A percentile compares a stretch with the other conserved stretches of the same genome.
Conservation (phyloP, 2,113 vertebrate genomes). For the Myrmecophaga tridactyla region DNA sequence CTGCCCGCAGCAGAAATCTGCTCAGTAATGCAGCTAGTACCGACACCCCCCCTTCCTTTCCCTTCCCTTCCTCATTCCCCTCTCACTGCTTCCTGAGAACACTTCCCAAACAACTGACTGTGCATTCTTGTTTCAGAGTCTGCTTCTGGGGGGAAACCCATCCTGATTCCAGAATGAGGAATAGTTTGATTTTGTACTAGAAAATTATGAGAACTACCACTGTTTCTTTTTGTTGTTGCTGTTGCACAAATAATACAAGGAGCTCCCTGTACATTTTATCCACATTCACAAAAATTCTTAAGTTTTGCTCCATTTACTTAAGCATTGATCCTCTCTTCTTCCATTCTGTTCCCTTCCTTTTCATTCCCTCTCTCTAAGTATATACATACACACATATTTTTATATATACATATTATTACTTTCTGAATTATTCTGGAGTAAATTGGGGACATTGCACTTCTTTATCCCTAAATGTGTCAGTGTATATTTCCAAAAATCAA, state of each 20-base stretch:
- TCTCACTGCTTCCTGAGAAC: background rate
- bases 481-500: background rate
- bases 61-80: background rate
- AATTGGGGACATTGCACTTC: background rate
- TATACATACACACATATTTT: background rate
- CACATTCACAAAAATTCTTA: background rate
- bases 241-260: background rate
- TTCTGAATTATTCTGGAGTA: background rate
- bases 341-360: background rate
- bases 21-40: rapidly evolving
- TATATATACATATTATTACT: background rate
- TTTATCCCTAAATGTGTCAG: background rate
- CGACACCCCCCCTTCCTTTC: background rate
- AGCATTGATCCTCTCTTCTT: background rate
- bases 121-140: background rate
- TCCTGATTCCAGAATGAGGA: background rate
- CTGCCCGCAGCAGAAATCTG: background rate
- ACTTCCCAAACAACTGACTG: background rate
- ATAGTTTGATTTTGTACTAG: background rate
- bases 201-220: background rate
- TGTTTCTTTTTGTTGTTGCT: background rate
- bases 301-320: background rate
- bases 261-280: background rate
- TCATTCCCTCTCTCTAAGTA: background rate
- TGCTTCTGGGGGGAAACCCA: background rate